Evolutionary conservation across 2,113 vertebrate species (phyloP).

Genomic region (Sinocyclocheilus anshuiensis): DNA sequence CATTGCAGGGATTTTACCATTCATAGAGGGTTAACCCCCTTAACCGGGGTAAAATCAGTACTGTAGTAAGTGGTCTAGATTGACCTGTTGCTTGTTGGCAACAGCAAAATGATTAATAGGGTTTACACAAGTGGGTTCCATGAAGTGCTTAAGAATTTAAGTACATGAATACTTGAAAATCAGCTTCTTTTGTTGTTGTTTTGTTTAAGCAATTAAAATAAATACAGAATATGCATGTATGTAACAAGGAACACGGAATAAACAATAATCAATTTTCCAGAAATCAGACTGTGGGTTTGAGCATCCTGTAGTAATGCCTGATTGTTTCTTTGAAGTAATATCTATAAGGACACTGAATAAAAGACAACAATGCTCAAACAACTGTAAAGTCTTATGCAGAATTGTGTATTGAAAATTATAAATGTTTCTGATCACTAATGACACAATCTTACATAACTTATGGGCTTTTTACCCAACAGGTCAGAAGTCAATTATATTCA

Average conservation of each 20-base stretch:
- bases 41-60: background rate
- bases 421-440: background rate
- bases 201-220: background rate
- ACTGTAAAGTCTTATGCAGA: too few relatives aligned
- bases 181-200: background rate
- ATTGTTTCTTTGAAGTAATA: too few relatives aligned
- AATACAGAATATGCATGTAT: background rate
- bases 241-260: background rate
- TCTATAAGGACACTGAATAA: background rate
- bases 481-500: background rate
- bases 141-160: background rate
- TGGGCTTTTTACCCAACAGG: background rate
- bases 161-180: background rate
- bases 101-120: background rate
- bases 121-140: background rate
- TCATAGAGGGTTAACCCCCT: background rate
- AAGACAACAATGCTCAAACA: background rate
- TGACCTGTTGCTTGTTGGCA: background rate
- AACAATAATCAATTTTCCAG: background rate
- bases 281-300: background rate
- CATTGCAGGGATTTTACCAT: background rate
- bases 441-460: background rate
- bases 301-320: background rate
- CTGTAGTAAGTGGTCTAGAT: background rate
- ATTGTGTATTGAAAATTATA: background rate